Percentiles rank a stretch among this genome's conserved stretches.
Evolutionary conservation across 2,113 vertebrate species (phyloP).

Genomic region (Pseudorectes ferrugineus): DNA sequence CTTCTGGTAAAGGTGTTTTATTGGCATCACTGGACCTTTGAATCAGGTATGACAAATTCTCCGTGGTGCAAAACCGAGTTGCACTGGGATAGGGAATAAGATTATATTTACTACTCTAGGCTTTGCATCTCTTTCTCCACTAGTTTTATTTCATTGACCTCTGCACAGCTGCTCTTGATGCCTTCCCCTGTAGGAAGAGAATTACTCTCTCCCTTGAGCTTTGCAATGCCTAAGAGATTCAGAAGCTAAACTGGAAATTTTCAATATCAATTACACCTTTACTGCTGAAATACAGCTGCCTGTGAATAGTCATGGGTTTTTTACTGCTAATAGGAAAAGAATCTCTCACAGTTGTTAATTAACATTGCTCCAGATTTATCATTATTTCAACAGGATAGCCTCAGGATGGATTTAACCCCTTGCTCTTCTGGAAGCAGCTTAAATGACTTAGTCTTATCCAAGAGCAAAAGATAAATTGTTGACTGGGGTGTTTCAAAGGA

Average conservation of each 20-base stretch:
- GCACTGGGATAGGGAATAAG: not conserved
- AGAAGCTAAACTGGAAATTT: not conserved
- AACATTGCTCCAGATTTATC: constrained; percentile 8
- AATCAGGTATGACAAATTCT: not conserved
- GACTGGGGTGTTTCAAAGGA: not conserved
- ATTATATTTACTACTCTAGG: not conserved
- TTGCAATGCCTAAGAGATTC: not conserved
- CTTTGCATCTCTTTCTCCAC: not conserved
- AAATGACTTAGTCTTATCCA: not conserved
- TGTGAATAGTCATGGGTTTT: not conserved
- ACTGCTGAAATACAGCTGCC: not conserved
- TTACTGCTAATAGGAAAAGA: constrained; percentile 34
- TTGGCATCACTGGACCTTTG: not conserved
- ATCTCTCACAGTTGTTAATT: constrained; percentile 31
- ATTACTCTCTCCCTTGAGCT: not conserved
- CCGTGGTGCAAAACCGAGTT: not conserved
- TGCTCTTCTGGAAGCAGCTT: not conserved
- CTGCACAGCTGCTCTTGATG: not conserved
- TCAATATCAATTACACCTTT: not conserved
- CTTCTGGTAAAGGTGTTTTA: not conserved
- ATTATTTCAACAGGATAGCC: not conserved
- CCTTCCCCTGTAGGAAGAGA: not conserved
- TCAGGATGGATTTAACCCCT: not conserved
- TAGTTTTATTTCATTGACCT: not conserved
- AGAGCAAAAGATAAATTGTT: not conserved